Evolutionary conservation across 2,797 vertebrate genomes (phyloP).

Genomic region (Urosaurus nigricauda): DNA sequence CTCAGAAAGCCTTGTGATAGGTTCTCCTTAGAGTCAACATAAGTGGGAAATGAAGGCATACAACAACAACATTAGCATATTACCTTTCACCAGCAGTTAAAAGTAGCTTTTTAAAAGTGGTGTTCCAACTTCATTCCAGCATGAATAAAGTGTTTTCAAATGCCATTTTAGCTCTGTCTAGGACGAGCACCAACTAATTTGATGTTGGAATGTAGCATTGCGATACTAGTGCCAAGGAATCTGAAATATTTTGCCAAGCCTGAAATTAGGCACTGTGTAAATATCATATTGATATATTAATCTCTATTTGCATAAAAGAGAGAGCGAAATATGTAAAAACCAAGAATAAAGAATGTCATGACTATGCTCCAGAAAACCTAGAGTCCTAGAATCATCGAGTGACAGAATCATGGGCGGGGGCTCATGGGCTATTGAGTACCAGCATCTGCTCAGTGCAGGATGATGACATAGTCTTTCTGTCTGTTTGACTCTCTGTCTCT

Average conservation of each 20-base stretch:
- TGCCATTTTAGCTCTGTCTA: background rate
- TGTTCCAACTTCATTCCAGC: background rate
- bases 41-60: too few species aligned
- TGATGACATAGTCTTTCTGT: too few species aligned
- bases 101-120: background rate
- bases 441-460: too few species aligned
- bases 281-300: background rate
- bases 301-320: background rate
- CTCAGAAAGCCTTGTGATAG: too few species aligned
- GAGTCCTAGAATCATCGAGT: too few species aligned
- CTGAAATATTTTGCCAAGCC: background rate
- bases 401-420: too few species aligned
- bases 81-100: background rate
- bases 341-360: background rate
- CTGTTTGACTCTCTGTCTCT: too few species aligned
- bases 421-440: too few species aligned
- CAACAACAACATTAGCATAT: background rate
- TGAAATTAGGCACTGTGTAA: background rate
- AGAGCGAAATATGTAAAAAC: background rate
- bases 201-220: background rate
- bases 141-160: background rate
- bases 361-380: too few species aligned
- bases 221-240: background rate
- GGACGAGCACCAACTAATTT: background rate
- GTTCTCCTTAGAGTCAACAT: too few species aligned